These are phyloP conservation scores for Acanthurus tractus DNA, from an alignment of 2,797 vertebrate genomes.

Conservation along the genomic window DNA sequence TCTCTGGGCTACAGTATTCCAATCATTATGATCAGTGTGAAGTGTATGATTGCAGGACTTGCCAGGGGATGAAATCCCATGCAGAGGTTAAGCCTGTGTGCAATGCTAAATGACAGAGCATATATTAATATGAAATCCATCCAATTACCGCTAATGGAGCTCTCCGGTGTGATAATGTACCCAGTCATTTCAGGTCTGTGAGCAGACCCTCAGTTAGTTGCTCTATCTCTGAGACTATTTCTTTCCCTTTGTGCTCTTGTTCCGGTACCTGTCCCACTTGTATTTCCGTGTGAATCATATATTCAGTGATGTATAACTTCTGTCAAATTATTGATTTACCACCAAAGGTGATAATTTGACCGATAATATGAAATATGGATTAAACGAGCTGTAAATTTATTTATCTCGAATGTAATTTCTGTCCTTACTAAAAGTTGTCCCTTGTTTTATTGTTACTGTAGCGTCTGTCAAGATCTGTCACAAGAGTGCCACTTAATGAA, in stretches of 20 bases:
- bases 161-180: conserved; percentile 69
- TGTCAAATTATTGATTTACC: conserved; percentile 6
- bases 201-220: conserved; percentile 53
- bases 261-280: not conserved
- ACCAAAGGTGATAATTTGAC: conserved; percentile 11
- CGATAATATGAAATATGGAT: conserved; percentile 2
- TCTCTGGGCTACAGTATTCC: conserved; percentile 40
- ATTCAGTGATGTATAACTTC: not conserved
- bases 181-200: conserved; percentile 72
- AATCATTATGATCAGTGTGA: conserved; percentile 70
- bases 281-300: conserved; percentile 21
- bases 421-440: conserved; percentile 54
- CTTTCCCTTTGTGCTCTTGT: conserved; percentile 31
- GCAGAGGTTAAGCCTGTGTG: conserved; percentile 79
- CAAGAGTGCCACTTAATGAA: conserved; percentile 81
- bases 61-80: conserved; percentile 74
- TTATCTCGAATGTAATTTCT: not conserved
- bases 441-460: conserved; percentile 70
- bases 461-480: conserved; percentile 69
- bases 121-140: conserved; percentile 81
- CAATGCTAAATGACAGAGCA: conserved; percentile 80
- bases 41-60: conserved; percentile 75
- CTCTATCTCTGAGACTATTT: conserved; percentile 33
- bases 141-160: conserved; percentile 81
- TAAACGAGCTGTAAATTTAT: not conserved